Evolutionary conservation across 2,113 vertebrate genomes (phyloP).

Genomic region (Noturus placidus): DNA sequence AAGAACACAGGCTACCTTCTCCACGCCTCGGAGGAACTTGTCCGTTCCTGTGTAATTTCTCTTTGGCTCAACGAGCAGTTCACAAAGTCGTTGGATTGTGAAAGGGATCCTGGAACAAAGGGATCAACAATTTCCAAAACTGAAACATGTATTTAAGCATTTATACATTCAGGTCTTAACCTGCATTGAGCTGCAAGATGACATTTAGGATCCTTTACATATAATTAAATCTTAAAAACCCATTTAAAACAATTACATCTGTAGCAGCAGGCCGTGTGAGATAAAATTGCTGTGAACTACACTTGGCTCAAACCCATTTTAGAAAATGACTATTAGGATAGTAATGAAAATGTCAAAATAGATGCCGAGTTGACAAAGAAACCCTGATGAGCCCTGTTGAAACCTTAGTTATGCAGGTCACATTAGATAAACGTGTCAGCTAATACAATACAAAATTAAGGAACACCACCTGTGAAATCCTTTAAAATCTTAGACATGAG

Average conservation of each 20-base stretch:
- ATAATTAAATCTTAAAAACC: not conserved
- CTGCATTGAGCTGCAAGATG: not conserved
- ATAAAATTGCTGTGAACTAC: not conserved
- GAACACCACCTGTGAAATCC: not conserved
- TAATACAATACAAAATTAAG: not conserved
- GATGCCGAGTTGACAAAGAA: not conserved
- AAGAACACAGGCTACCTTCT: constrained; percentile 79
- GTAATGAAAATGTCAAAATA: not conserved
- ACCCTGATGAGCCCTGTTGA: not conserved
- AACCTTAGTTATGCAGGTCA: not conserved
- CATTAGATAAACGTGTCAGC: not conserved
- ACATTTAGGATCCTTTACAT: not conserved
- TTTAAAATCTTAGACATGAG: not conserved
- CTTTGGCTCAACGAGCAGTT: constrained; percentile 91
- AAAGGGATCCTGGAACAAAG: constrained; percentile 85
- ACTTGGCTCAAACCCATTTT: not conserved
- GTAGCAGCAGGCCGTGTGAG: not conserved
- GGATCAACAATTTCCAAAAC: not conserved
- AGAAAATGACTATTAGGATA: not conserved
- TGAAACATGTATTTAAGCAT: not conserved
- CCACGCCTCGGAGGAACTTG: constrained; percentile 95
- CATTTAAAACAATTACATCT: too few species aligned
- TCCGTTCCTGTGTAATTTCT: constrained; percentile 94
- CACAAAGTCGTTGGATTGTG: constrained; percentile 95
- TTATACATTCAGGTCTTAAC: not conserved